Evolutionary conservation across 1,140 invertebrate species (phyloP), one percentile per base, ranked within the genome.

Genomic region (Dufourea novaeangliae): DNA sequence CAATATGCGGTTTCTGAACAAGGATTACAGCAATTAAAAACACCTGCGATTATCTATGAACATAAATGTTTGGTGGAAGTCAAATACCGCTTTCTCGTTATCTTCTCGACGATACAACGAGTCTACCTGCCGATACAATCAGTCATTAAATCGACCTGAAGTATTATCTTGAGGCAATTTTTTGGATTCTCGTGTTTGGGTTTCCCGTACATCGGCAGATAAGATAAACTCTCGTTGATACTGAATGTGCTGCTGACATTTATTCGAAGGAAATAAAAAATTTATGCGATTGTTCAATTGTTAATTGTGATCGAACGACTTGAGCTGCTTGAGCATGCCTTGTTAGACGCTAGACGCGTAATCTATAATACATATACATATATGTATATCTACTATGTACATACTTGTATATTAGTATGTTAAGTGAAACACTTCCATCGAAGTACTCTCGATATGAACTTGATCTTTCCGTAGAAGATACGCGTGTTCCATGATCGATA

Each of bases 221-320:
- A 83, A 83, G 80, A 83, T 83, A 83, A 50, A 59, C 0, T 41
- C 14, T 41, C 14, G 44, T 14, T 54, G 46, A 34, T 54, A 46
- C 25, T 63, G 29, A 0, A 39, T n/a, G 29, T 20, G 2, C 4
- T n/a, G n/a, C 46, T 37, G 41, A n/a, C 54, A 32, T 71, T 57
- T 73, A 29, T 52, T 2, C 22, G n/a, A 63, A 27, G 25, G 20
- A 29, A 25, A 54, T 32, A 67, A 61, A 37, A 34, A 59, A 76
- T 62, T 50, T 50, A 41, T 12, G 25, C 20, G 37, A 22, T 73
- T 6, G 1, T 12, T n/a, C 1, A 32, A 8, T 20, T 25, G 17
- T 14, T n/a, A n/a, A n/a, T n/a, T n/a, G 2, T 44, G 10, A 41
- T 59, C 27, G 14, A 44, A 46, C 63, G 39, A 54, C 22, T 57